Conservation (phyloP, 1,140 invertebrate species). For the Magallana ariakensis region DNA sequence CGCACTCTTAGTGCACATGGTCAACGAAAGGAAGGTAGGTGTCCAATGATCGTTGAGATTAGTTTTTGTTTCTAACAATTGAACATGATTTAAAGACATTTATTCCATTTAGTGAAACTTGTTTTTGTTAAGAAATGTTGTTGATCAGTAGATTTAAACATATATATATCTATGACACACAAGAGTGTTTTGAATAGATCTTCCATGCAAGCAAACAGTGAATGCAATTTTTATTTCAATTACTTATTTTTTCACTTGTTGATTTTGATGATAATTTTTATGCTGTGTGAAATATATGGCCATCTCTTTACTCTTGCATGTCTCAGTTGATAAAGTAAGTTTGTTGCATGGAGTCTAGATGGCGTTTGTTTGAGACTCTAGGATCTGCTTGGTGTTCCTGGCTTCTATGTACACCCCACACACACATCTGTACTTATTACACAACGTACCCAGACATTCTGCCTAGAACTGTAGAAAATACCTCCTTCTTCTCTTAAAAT, state of each 20-base stretch:
- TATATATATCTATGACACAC: too few relatives aligned
- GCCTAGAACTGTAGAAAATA: conserved; percentile 10
- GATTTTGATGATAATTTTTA: background rate
- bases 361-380: conserved; percentile 35
- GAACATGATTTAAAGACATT: too few relatives aligned
- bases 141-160: too few relatives aligned
- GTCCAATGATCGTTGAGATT: too few relatives aligned
- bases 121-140: too few relatives aligned
- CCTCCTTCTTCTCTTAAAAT: background rate
- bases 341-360: conserved; percentile 29
- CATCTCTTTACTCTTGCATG: conserved; percentile 21
- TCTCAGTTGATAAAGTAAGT: conserved; percentile 38
- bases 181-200: too few relatives aligned
- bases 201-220: too few relatives aligned
- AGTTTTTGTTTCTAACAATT: too few relatives aligned
- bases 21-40: conserved; percentile 58
- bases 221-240: too few relatives aligned
- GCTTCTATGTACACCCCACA: background rate
- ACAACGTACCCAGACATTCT: background rate
- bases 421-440: background rate
- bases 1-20: conserved; percentile 66
- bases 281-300: background rate
- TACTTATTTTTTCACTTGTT: too few relatives aligned
- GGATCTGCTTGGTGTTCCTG: conserved; percentile 19
- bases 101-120: too few relatives aligned